phyloP scores from a whole-genome alignment of 1,140 invertebrate species.

The Drosophila aff. region DNA sequence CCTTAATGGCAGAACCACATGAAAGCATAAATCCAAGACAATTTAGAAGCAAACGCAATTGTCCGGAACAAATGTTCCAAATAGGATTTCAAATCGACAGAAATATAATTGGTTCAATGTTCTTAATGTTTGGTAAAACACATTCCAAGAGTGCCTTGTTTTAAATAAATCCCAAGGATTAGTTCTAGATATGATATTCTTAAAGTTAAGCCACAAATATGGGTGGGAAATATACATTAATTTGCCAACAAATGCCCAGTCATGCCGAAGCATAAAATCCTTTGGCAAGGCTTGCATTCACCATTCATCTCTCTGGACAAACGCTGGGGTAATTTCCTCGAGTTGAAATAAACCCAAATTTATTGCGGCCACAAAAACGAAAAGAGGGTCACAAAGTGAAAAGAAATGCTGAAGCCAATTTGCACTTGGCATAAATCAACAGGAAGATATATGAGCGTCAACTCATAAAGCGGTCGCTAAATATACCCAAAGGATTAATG shows the following conservation, averaged over 20 bases:
- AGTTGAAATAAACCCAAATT: conserved; percentile 40
- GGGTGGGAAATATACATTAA: background rate
- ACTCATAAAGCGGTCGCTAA: conserved; percentile 65
- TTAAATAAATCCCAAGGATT: background rate
- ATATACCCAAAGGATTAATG: conserved; percentile 80
- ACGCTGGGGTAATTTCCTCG: conserved; percentile 8
- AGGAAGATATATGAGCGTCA: conserved; percentile 49
- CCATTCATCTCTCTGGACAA: conserved; percentile 17
- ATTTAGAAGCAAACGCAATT: conserved; percentile 13
- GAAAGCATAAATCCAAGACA: conserved; percentile 31
- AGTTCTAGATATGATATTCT: background rate
- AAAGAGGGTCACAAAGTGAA: conserved; percentile 4
- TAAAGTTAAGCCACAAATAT: background rate
- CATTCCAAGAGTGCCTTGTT: too few relatives aligned
- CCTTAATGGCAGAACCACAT: conserved; percentile 19
- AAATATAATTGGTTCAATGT: conserved; percentile 1
- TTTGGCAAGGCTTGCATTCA: background rate
- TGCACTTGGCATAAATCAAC: conserved; percentile 70
- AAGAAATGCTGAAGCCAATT: conserved; percentile 37
- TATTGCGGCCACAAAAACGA: conserved; percentile 39
- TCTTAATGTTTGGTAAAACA: background rate
- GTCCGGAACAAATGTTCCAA: background rate
- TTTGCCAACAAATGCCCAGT: background rate
- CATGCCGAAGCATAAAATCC: background rate
- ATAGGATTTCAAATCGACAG: background rate